Conservation (phyloP, 2,113 vertebrate genomes). For the Capreolus pygargus region DNA sequence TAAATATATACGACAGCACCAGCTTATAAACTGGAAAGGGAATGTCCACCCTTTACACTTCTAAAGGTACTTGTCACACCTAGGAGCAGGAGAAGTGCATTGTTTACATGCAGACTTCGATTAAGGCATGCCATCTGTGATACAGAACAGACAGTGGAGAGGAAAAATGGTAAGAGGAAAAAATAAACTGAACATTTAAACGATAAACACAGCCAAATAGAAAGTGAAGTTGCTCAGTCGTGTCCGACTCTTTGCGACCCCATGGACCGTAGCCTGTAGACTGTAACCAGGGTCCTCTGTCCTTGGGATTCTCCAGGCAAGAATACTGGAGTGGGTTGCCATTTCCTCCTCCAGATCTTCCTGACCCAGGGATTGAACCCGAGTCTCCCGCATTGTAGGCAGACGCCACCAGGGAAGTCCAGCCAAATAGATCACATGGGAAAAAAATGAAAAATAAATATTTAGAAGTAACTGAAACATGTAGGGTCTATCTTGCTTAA, state of each 20-base stretch:
- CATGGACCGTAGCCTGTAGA: too few species aligned
- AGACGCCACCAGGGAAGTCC: too few species aligned
- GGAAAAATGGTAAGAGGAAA: not conserved
- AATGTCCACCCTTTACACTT: not conserved
- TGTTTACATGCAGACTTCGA: not conserved
- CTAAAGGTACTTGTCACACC: too few species aligned
- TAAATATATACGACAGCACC: fast-evolving
- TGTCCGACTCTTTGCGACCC: too few species aligned
- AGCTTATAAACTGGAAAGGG: not conserved
- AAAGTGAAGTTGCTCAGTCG: not conserved
- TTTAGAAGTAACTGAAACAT: not conserved
- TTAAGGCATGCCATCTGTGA: not conserved
- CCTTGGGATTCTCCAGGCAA: too few species aligned
- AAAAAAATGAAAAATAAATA: not conserved
- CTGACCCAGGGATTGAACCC: too few species aligned
- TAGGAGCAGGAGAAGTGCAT: too few species aligned
- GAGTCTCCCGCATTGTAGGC: too few species aligned
- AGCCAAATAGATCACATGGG: not conserved
- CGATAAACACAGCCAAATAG: too few species aligned
- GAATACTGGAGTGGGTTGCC: too few species aligned
- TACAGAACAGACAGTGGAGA: not conserved
- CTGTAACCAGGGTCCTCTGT: too few species aligned
- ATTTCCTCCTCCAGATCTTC: too few species aligned
- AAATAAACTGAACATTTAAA: fast-evolving
- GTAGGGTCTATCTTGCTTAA: not conserved